Conservation (phyloP, 2,888 invertebrate species). For the Erebia aethiops region DNA sequence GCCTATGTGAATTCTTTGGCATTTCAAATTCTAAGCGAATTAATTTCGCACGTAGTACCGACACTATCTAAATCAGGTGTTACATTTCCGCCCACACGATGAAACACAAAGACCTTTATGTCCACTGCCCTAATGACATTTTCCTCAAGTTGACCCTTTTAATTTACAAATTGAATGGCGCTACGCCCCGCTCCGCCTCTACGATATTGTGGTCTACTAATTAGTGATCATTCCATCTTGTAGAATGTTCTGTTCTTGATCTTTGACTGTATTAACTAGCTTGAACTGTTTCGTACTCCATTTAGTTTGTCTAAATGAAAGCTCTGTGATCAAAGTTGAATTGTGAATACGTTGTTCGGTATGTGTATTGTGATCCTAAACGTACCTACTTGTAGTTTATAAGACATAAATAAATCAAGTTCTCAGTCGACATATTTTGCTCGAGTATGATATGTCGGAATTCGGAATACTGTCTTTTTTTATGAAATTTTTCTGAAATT, state of each 20-base stretch:
- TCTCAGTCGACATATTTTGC: too few relatives aligned
- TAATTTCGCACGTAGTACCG: neutral
- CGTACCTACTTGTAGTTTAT: too few relatives aligned
- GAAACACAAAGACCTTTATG: conserved; percentile 35
- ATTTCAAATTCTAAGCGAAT: conserved; percentile 1
- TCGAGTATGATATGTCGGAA: too few relatives aligned
- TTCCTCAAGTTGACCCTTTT: conserved; percentile 43
- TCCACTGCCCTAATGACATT: conserved; percentile 42
- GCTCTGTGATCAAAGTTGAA: conserved; percentile 12
- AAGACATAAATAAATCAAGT: too few relatives aligned
- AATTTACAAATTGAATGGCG: conserved; percentile 46
- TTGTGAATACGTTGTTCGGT: neutral
- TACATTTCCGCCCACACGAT: conserved; percentile 21
- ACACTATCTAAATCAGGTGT: conserved; percentile 23
- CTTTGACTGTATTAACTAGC: conserved; percentile 41
- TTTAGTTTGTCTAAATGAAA: conserved; percentile 1
- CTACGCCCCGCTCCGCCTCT: conserved; percentile 36
- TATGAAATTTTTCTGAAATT: too few relatives aligned
- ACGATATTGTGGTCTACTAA: conserved; percentile 40
- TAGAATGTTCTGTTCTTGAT: conserved; percentile 34
- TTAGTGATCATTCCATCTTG: conserved; percentile 42
- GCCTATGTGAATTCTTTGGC: neutral
- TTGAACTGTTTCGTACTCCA: conserved; percentile 29
- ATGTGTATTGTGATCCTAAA: neutral
- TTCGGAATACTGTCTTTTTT: neutral